Evolutionary conservation across 1,140 invertebrate species (phyloP).

Genomic region (Adelges cooleyi): DNA sequence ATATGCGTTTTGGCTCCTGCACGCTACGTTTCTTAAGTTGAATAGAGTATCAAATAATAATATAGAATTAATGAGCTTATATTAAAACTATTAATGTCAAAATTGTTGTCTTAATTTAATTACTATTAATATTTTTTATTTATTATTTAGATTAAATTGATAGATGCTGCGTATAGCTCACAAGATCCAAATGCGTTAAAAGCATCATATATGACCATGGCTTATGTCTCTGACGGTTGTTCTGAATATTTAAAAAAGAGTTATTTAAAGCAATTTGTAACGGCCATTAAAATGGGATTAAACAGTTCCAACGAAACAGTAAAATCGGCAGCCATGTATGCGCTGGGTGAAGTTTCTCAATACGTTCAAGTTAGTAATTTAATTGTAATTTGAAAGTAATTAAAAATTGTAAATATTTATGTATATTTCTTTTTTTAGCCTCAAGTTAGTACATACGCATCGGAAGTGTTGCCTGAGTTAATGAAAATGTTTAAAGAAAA

Average conservation of each 20-base stretch:
- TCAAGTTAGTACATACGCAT: constrained; percentile 57
- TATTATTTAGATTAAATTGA: constrained; percentile 43
- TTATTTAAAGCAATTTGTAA: constrained; percentile 56
- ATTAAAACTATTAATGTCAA: too few relatives aligned
- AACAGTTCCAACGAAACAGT: constrained; percentile 49
- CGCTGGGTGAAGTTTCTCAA: constrained; percentile 71
- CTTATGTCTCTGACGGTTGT: constrained; percentile 68
- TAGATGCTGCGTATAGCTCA: constrained; percentile 50
- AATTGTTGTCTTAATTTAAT: too few relatives aligned
- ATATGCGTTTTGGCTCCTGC: neutral
- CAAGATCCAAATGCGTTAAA: constrained; percentile 49
- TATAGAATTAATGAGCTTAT: too few relatives aligned
- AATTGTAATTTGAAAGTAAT: neutral
- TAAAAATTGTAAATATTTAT: neutral
- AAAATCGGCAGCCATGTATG: constrained; percentile 63
- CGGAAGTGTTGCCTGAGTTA: constrained; percentile 58
- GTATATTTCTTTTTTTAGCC: constrained; percentile 39
- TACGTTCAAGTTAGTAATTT: constrained; percentile 49
- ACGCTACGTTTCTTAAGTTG: constrained; percentile 24
- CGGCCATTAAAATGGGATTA: constrained; percentile 58
- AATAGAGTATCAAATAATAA: too few relatives aligned
- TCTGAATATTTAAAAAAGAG: constrained; percentile 60
- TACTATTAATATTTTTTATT: too few relatives aligned
- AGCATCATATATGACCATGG: constrained; percentile 59
- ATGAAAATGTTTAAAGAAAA: constrained; percentile 53